Conservation (phyloP, 1,140 invertebrate genomes). For the Dinothrombium tinctorium region DNA sequence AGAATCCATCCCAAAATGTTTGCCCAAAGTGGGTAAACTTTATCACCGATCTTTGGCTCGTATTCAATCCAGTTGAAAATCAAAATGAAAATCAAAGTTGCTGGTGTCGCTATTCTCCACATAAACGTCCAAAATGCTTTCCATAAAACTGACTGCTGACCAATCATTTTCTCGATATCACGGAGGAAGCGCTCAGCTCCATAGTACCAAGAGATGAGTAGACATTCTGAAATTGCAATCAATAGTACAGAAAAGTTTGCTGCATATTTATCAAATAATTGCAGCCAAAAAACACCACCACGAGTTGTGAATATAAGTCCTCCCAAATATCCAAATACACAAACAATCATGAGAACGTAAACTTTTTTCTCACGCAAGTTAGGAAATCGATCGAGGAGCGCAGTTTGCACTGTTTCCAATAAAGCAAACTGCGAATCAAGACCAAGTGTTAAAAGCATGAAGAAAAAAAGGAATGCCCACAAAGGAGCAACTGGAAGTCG, state of each 20-base stretch:
- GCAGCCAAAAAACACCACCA: constrained; percentile 42
- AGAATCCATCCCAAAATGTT: constrained; percentile 34
- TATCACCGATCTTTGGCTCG: constrained; percentile 26
- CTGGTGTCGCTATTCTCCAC: constrained; percentile 27
- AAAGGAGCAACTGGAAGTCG: constrained; percentile 23
- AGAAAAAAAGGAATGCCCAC: constrained; percentile 32
- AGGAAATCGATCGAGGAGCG: constrained; percentile 43
- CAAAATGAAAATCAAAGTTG: constrained; percentile 29
- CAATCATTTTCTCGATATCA: constrained; percentile 31
- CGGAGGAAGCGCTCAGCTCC: constrained; percentile 38
- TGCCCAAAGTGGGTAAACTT: constrained; percentile 34
- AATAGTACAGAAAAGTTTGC: constrained; percentile 41
- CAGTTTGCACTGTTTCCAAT: constrained; percentile 49
- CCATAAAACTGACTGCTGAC: constrained; percentile 22
- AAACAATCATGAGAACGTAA: constrained; percentile 33
- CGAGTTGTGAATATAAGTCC: constrained; percentile 44
- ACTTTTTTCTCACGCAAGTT: constrained; percentile 24
- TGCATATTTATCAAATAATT: constrained; percentile 44
- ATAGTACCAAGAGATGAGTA: constrained; percentile 49
- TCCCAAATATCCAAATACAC: constrained; percentile 33
- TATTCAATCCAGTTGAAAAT: constrained; percentile 29
- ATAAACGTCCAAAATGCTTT: constrained; percentile 25
- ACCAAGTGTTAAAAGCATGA: constrained; percentile 34
- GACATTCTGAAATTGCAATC: constrained; percentile 40
- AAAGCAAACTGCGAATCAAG: constrained; percentile 45